A percentile compares a stretch with the other conserved stretches of the same genome.
Evolutionary conservation across 1,140 invertebrate genomes (phyloP).

Genomic region (Drosophila sproati): DNA sequence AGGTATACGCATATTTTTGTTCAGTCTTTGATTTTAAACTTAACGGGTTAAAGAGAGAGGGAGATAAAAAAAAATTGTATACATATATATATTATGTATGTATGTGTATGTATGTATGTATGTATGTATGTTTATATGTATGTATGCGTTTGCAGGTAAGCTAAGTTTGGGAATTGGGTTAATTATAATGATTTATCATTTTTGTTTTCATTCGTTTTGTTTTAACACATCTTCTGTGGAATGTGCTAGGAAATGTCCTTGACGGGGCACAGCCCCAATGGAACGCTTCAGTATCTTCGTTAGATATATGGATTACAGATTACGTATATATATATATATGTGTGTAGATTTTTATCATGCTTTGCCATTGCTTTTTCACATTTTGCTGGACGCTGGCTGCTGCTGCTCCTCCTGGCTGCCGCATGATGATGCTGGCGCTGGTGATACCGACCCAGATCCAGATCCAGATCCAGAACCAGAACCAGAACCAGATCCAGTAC

Average conservation of each 20-base stretch:
- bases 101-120: neutral
- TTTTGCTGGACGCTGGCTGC: constrained; percentile 3
- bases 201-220: constrained; percentile 5
- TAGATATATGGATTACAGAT: constrained; percentile 14
- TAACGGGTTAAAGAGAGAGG: constrained; percentile 62
- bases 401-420: constrained; percentile 26
- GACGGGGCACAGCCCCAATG: constrained; percentile 45
- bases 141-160: constrained; percentile 17
- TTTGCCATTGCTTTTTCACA: constrained; percentile 14
- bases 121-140: constrained; percentile 3
- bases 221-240: constrained; percentile 31
- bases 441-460: constrained; percentile 37
- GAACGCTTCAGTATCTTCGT: constrained; percentile 49
- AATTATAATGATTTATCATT: constrained; percentile 15
- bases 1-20: constrained; percentile 54
- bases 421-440: constrained; percentile 23
- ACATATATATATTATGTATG: constrained; percentile 10
- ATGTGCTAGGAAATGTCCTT: constrained; percentile 49
- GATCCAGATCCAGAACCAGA: constrained; percentile 24
- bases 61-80: constrained; percentile 36
- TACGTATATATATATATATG: neutral
- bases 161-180: constrained; percentile 30
- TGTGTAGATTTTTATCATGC: constrained; percentile 14
- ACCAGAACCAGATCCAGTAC: constrained; percentile 17
- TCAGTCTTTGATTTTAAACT: constrained; percentile 76